A percentile compares a stretch with the other conserved stretches of the same genome.
phyloP scores from a whole-genome alignment of 2,797 vertebrate genomes.

The Lophius americanus region DNA sequence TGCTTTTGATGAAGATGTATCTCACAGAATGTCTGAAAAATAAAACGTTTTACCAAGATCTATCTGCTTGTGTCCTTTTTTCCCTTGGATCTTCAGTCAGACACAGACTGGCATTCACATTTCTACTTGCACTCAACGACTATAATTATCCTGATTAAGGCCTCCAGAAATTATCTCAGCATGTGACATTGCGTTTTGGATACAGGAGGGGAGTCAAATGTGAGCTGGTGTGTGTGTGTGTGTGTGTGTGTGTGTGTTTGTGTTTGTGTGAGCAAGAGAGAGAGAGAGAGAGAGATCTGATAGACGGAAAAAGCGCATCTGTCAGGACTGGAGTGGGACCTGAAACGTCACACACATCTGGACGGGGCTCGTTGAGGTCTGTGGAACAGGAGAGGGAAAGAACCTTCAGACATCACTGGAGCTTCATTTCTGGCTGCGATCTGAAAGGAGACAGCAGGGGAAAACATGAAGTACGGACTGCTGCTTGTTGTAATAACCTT shows the following conservation, averaged over 20 bases:
- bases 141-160: slow-evolving; percentile 27
- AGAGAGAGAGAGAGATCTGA: neutral
- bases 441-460: slow-evolving; percentile 6
- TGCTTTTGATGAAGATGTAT: neutral
- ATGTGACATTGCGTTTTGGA: slow-evolving; percentile 17
- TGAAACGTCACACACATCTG: slow-evolving; percentile 62
- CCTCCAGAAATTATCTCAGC: slow-evolving; percentile 7
- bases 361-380: slow-evolving; percentile 25
- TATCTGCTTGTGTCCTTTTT: neutral
- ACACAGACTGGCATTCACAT: neutral
- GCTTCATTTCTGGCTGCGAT: slow-evolving; percentile 5
- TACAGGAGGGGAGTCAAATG: neutral
- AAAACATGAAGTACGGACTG: slow-evolving; percentile 59
- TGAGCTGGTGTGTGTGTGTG: neutral
- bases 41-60: neutral
- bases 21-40: neutral
- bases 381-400: slow-evolving; percentile 20
- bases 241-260: neutral
- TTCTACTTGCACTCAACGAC: slow-evolving; percentile 22
- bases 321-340: slow-evolving; percentile 47
- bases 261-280: neutral
- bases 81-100: neutral
- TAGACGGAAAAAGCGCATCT: slow-evolving; percentile 19
- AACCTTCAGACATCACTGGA: slow-evolving; percentile 10
- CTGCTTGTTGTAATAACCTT: slow-evolving; percentile 54